These are phyloP conservation scores for Melanitta fusca DNA, from an alignment of 2,797 vertebrate genomes.

Conservation along the genomic window DNA sequence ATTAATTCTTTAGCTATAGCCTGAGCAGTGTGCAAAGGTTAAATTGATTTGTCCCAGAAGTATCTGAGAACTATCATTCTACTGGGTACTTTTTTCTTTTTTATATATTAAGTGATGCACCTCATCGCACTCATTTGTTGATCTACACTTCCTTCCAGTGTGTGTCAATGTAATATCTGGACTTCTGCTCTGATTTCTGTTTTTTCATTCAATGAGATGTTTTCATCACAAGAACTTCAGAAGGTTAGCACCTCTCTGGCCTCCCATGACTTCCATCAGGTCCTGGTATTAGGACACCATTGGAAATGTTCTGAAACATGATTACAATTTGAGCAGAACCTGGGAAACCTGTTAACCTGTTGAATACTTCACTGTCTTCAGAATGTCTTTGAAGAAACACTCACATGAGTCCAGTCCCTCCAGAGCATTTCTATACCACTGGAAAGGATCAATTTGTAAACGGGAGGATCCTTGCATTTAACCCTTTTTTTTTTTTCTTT, in stretches of 20 bases:
- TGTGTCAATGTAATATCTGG: background rate
- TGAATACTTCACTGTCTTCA: background rate
- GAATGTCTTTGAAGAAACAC: background rate
- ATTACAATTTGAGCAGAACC: background rate
- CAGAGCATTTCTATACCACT: background rate
- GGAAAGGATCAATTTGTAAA: background rate
- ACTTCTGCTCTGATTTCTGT: background rate
- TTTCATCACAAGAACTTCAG: background rate
- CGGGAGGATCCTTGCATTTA: background rate
- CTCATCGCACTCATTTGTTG: background rate
- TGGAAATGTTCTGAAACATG: background rate
- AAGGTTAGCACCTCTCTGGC: fast-evolving
- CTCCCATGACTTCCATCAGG: background rate
- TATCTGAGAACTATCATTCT: background rate
- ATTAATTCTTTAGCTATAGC: background rate
- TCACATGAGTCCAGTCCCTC: background rate
- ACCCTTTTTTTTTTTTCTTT: background rate
- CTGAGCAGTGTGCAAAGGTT: background rate
- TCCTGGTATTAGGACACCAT: background rate
- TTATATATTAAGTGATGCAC: constrained; percentile 11
- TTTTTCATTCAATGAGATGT: background rate
- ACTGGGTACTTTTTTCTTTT: background rate
- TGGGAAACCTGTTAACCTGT: background rate
- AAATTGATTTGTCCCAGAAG: constrained; percentile 8
- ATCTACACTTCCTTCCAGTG: background rate